A percentile compares a stretch with the other conserved stretches of the same genome.
phyloP scores from a whole-genome alignment of 2,888 invertebrate species.

The Ypsolopha sequella region DNA sequence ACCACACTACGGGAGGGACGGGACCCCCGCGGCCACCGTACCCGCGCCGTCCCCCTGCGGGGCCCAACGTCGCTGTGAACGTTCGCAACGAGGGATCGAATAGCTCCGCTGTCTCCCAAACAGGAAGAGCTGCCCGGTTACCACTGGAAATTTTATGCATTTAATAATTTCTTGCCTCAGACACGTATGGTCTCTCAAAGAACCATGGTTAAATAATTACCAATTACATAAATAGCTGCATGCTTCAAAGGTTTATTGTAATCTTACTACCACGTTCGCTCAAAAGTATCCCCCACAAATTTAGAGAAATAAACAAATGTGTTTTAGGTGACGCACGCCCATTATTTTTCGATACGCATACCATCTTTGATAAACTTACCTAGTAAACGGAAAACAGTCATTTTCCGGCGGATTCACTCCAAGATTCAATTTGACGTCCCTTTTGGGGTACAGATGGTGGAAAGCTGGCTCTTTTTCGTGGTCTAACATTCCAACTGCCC shows the following conservation, averaged over 20 bases:
- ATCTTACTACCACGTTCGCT: too few relatives aligned
- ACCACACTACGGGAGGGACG: conserved; percentile 87
- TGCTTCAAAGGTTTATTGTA: too few relatives aligned
- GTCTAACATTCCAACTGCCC: conserved; percentile 88
- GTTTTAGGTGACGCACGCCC: too few relatives aligned
- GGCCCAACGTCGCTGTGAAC: conserved; percentile 86
- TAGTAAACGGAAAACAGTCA: conserved; percentile 83
- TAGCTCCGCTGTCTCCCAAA: conserved; percentile 76
- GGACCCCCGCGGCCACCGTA: conserved; percentile 70
- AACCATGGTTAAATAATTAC: too few relatives aligned
- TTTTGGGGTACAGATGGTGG: conserved; percentile 84
- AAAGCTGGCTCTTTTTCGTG: conserved; percentile 83
- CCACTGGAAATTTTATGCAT: background rate
- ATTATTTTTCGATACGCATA: background rate
- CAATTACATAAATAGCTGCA: too few relatives aligned
- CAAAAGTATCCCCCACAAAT: too few relatives aligned
- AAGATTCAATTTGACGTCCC: conserved; percentile 76
- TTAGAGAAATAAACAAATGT: too few relatives aligned
- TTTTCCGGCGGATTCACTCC: conserved; percentile 73
- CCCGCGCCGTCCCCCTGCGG: conserved; percentile 84
- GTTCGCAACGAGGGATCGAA: conserved; percentile 80
- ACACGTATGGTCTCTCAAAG: too few relatives aligned
- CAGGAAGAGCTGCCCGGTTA: conserved; percentile 6
- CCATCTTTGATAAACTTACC: conserved; percentile 17
- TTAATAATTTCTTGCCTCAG: too few relatives aligned